Evolutionary conservation across 2,888 invertebrate species (phyloP).

Genomic region (Caenorhabditis sulstoni): DNA sequence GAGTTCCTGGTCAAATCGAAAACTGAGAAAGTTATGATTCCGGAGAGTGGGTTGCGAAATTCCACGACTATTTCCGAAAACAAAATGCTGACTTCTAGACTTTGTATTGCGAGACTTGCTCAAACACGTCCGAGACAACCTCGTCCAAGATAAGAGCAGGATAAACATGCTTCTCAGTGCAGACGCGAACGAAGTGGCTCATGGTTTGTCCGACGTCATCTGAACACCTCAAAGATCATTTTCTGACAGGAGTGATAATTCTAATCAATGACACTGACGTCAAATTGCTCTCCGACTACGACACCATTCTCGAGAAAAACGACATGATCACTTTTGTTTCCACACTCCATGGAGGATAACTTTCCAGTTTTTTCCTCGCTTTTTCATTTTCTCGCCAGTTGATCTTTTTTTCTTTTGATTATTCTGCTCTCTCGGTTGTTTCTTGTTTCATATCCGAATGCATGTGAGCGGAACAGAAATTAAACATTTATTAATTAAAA

Average conservation of each 20-base stretch:
- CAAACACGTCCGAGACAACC: constrained; percentile 45
- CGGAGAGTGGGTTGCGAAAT: constrained; percentile 19
- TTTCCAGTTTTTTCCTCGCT: background rate
- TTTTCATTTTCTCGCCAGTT: background rate
- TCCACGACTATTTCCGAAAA: background rate
- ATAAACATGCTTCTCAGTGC: constrained; percentile 55
- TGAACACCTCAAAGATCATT: background rate
- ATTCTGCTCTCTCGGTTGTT: background rate
- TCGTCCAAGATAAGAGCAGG: constrained; percentile 47
- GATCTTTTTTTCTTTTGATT: background rate
- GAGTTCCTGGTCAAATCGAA: constrained; percentile 59
- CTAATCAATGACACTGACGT: constrained; percentile 59
- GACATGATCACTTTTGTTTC: constrained; percentile 60
- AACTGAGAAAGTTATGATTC: constrained; percentile 49
- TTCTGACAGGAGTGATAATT: constrained; percentile 44
- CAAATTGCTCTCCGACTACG: constrained; percentile 53
- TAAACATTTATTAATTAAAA: constrained; percentile 38
- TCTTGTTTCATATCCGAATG: no score
- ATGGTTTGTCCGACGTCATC: constrained; percentile 24
- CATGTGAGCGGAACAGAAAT: no score
- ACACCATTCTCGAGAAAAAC: constrained; percentile 49
- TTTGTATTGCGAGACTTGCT: constrained; percentile 48
- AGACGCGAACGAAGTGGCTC: constrained; percentile 55
- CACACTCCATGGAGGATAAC: constrained; percentile 61
- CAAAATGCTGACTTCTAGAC: constrained; percentile 22